phyloP scores from a whole-genome alignment of 2,797 vertebrate genomes.

The Scolopax bukidnonensis region DNA sequence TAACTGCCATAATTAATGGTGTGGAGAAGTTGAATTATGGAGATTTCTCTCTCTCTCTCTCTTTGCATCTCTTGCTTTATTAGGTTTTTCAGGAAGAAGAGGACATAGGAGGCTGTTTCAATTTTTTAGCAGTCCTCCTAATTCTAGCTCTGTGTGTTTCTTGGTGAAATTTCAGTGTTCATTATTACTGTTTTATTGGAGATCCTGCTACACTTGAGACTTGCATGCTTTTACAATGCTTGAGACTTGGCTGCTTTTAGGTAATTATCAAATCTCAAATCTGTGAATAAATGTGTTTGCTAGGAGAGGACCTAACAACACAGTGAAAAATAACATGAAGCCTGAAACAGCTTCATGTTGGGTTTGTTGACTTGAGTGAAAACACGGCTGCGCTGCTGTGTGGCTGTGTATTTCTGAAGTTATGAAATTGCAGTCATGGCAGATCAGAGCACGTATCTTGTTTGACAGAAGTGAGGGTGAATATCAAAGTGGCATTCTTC shows the following conservation, averaged over 20 bases:
- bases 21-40: conserved; percentile 10
- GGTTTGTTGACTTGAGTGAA: neutral
- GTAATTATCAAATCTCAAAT: neutral
- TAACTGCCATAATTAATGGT: conserved; percentile 58
- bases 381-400: fast-evolving
- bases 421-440: neutral
- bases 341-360: neutral
- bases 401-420: neutral
- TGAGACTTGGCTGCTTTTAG: neutral
- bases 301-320: neutral
- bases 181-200: neutral
- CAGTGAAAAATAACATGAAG: neutral
- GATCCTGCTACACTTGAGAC: neutral
- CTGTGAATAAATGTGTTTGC: neutral
- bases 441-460: neutral
- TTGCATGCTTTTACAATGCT: fast-evolving
- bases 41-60: neutral
- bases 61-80: neutral
- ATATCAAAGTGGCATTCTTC: conserved; percentile 31
- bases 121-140: neutral
- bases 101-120: neutral
- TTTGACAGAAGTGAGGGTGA: conserved; percentile 2
- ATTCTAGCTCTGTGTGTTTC: neutral
- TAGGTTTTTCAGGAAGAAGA: neutral
- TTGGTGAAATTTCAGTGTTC: neutral